phyloP scores from a whole-genome alignment of 2,797 vertebrate genomes.

The Natrix natrix region DNA sequence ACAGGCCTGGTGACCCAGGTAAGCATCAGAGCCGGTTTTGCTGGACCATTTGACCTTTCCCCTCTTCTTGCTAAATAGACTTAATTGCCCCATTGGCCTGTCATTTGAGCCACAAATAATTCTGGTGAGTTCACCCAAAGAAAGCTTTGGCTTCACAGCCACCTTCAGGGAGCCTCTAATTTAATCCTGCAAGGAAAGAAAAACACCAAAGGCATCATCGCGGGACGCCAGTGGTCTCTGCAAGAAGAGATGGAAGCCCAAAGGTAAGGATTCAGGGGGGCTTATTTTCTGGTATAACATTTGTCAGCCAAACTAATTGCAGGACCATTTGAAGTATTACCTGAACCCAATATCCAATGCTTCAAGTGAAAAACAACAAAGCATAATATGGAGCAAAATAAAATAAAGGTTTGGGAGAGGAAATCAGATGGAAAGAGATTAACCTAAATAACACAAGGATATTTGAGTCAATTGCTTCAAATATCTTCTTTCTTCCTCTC shows the following conservation, averaged over 20 bases:
- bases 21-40: conserved; percentile 71
- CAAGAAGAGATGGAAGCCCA: not conserved
- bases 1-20: conserved; percentile 62
- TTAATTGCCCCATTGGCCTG: conserved; percentile 91
- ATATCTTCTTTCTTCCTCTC: not conserved
- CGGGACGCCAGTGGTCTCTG: conserved; percentile 2
- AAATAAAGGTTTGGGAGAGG: not conserved
- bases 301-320: not conserved
- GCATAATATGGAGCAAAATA: not conserved
- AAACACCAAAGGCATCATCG: conserved; percentile 47
- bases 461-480: not conserved
- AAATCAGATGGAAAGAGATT: not conserved
- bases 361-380: not conserved
- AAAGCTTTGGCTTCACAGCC: conserved; percentile 64
- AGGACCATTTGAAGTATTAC: not conserved
- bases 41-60: conserved; percentile 81
- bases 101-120: conserved; percentile 86
- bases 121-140: conserved; percentile 72
- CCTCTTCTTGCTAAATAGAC: conserved; percentile 84
- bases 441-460: not conserved
- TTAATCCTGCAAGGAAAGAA: conserved; percentile 67
- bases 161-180: conserved; percentile 64
- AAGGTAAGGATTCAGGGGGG: not conserved
- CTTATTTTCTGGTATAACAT: not conserved
- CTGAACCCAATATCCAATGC: not conserved